Percentiles rank a stretch among this genome's conserved stretches.
Conservation (phyloP, 1,140 invertebrate genomes). For the Babylonia areolata region DNA sequence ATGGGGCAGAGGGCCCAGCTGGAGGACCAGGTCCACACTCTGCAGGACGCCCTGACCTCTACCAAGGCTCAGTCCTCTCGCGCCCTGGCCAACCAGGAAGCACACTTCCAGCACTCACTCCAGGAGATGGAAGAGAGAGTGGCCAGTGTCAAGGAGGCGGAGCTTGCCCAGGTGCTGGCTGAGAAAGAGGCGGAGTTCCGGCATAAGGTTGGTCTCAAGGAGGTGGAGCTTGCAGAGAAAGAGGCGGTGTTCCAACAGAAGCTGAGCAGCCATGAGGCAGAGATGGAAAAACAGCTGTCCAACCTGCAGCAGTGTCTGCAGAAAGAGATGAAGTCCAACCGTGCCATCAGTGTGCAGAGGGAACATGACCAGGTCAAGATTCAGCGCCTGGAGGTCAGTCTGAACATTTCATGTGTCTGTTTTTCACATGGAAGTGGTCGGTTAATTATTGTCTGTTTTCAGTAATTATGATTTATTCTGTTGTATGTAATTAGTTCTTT, state of each 20-base stretch:
- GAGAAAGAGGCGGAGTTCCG: conserved; percentile 40
- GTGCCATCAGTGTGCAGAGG: conserved; percentile 14
- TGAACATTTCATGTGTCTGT: neutral
- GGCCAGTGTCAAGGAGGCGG: neutral
- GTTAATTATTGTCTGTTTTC: too few species aligned
- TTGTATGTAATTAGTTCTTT: too few species aligned
- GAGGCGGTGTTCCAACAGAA: conserved; percentile 25
- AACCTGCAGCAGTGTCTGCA: conserved; percentile 45
- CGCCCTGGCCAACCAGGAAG: conserved; percentile 22
- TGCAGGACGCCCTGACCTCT: conserved; percentile 23
- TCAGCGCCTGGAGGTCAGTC: conserved; percentile 32
- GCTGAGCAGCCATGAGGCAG: conserved; percentile 29
- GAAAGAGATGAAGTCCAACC: conserved; percentile 39
- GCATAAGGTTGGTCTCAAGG: neutral
- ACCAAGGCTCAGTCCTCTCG: conserved; percentile 9
- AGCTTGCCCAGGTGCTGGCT: neutral
- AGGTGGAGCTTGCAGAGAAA: conserved; percentile 24
- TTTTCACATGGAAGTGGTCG: too few species aligned
- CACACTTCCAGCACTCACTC: conserved; percentile 10
- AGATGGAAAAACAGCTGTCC: conserved; percentile 35
- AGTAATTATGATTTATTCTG: too few species aligned
- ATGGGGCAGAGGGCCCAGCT: conserved; percentile 48
- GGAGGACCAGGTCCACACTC: conserved; percentile 46
- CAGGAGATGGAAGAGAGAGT: conserved; percentile 32
- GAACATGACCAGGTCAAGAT: conserved; percentile 19